Base-by-base conservation (phyloP, 2,797 vertebrate genomes). In the Spinibarbus caldwelli region DNA sequence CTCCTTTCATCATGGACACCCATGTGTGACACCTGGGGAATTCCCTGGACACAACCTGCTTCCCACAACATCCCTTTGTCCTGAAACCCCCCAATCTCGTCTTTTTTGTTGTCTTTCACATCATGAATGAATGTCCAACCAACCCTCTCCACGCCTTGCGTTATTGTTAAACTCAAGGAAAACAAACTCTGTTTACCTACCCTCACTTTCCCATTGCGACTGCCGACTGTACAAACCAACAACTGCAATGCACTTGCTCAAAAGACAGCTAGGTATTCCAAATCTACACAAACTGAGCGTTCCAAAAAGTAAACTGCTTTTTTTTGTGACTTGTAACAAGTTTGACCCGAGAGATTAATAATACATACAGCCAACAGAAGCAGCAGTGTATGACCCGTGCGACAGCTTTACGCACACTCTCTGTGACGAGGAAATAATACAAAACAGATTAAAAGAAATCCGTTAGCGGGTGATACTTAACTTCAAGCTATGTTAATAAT, bases 161-260 rank as follows among this genome's bases (percentile, higher is more conserved):
- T 67, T 54, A 72, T 79, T 82, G 80, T 81, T 89, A 78, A 87
- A 82, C 62, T 78, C 75, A 85, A 85, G 85, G 77, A 89, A 87
- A 87, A 88, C 87, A 85, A 49, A 80, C 78, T 23, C 23, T 91
- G 88, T 91, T 90, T 90, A 90, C 91, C 64, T 72, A 66, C 67
- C n/a, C 84, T 86, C 82, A 82, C 86, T 84, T 80, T 85, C 78
- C 86, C 78, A 79, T 36, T 81, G 82, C n/a, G n/a, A n/a, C n/a
- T n/a, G n/a, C n/a, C 80, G 70, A 6, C 47, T 64, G 72, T 52
- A 68, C 86, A 87, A 85, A 80, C 79, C 29, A 70, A 81, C 52
- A 83, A 70, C 73, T n/a, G n/a, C 71, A 45, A 78, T 52, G 4
- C 71, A 82, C 41, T 82, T 76, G 70, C 80, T 29, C 45, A 47